Evolutionary conservation across 2,797 vertebrate genomes (phyloP).

Genomic region (Paedocypris micromegethes): DNA sequence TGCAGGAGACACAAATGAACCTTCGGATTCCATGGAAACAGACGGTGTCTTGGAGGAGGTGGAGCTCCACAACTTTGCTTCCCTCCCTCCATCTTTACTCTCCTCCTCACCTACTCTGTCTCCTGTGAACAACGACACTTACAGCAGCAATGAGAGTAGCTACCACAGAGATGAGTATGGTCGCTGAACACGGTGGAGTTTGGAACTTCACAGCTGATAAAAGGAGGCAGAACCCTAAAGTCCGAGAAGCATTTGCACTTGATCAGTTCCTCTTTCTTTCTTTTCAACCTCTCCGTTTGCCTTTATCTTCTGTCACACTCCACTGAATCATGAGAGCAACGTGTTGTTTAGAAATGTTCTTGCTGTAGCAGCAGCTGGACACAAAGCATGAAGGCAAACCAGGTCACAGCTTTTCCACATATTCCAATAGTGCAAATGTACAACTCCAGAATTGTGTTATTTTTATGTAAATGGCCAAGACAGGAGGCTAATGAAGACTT

Average conservation of each 20-base stretch:
- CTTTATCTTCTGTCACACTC: constrained; percentile 3
- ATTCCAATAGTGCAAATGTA: too few relatives aligned
- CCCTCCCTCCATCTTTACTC: constrained; percentile 23
- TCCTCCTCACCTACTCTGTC: constrained; percentile 33
- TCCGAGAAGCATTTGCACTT: neutral
- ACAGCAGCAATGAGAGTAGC: constrained; percentile 20
- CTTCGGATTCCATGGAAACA: constrained; percentile 25
- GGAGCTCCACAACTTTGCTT: constrained; percentile 14
- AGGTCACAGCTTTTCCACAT: too few relatives aligned
- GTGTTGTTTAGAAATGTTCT: neutral
- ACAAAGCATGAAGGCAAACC: too few relatives aligned
- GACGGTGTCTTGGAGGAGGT: constrained; percentile 9
- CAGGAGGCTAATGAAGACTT: too few relatives aligned
- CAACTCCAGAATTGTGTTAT: too few relatives aligned
- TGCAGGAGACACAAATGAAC: constrained; percentile 9
- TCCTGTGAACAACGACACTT: constrained; percentile 25
- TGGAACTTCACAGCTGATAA: neutral
- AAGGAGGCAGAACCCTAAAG: neutral
- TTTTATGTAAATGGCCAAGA: too few relatives aligned
- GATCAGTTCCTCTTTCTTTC: neutral
- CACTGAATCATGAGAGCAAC: neutral
- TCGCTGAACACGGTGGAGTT: neutral
- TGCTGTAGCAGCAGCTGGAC: too few relatives aligned
- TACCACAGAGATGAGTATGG: constrained; percentile 28
- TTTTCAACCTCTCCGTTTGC: neutral